Conservation (phyloP, 2,113 vertebrate species). For the Protobothrops mucrosquamatus region DNA sequence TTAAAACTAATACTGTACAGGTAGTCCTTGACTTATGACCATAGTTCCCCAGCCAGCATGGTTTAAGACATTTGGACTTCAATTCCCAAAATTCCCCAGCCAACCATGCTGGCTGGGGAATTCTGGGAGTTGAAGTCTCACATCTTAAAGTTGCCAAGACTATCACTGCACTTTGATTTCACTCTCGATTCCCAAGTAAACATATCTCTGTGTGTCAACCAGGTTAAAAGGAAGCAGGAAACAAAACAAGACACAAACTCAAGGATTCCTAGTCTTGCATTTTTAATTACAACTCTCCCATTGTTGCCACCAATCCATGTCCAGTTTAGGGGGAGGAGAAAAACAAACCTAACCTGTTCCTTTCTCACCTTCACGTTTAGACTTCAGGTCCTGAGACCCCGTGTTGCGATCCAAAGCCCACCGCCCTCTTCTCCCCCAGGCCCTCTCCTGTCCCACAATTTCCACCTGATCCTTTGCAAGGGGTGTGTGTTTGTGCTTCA, state of each 20-base stretch:
- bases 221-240: neutral
- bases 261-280: neutral
- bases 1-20: neutral
- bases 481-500: neutral
- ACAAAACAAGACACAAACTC: neutral
- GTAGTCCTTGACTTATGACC: neutral
- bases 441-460: neutral
- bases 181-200: neutral
- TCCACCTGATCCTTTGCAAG: neutral
- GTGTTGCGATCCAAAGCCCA: neutral
- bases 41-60: neutral
- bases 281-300: neutral
- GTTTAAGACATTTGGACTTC: neutral
- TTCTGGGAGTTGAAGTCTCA: neutral
- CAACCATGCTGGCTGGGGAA: neutral
- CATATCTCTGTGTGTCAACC: neutral
- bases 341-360: neutral
- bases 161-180: neutral
- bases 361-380: neutral
- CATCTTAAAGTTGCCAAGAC: neutral
- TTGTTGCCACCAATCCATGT: too few species aligned
- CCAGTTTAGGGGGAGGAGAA: neutral
- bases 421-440: neutral
- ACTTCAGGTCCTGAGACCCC: neutral
- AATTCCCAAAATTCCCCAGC: neutral